phyloP scores from a whole-genome alignment of 2,797 vertebrate species.

The Avahi laniger region DNA sequence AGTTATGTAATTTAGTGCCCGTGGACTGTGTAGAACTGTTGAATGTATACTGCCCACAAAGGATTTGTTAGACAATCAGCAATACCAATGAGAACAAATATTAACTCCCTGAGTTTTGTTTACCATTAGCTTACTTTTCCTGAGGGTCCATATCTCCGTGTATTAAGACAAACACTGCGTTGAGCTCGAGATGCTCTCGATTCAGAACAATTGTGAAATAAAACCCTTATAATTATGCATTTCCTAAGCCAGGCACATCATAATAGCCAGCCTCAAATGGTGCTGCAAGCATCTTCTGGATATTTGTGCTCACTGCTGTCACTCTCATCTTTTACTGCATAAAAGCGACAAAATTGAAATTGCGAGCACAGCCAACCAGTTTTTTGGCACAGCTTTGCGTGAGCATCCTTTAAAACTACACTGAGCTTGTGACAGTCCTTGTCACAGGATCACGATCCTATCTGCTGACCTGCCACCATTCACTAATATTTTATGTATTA shows the following conservation, averaged over 20 bases:
- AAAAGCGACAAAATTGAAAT: conserved; percentile 64
- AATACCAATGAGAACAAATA: conserved; percentile 79
- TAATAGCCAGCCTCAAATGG: conserved; percentile 51
- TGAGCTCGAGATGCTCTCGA: conserved; percentile 73
- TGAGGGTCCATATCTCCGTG: conserved; percentile 75
- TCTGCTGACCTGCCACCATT: not conserved
- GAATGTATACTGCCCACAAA: conserved; percentile 73
- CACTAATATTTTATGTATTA: not conserved
- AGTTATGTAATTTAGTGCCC: conserved; percentile 79
- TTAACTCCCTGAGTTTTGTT: conserved; percentile 80
- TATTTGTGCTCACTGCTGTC: not conserved
- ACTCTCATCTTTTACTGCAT: conserved; percentile 38
- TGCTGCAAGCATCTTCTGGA: conserved; percentile 25
- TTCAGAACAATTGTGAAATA: conserved; percentile 67
- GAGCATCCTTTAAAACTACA: not conserved
- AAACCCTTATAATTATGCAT: conserved; percentile 69
- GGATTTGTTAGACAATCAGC: conserved; percentile 80
- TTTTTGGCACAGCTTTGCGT: not conserved
- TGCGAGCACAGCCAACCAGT: conserved; percentile 48
- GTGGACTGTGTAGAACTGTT: conserved; percentile 66
- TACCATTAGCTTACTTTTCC: conserved; percentile 81
- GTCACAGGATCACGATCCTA: not conserved
- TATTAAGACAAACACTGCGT: conserved; percentile 64
- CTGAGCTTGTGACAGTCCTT: not conserved
- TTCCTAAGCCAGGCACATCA: conserved; percentile 67